Evolutionary conservation across 53 echinoderm and acorn worm species (phyloP).

Genomic region (Glandiceps talaboti): DNA sequence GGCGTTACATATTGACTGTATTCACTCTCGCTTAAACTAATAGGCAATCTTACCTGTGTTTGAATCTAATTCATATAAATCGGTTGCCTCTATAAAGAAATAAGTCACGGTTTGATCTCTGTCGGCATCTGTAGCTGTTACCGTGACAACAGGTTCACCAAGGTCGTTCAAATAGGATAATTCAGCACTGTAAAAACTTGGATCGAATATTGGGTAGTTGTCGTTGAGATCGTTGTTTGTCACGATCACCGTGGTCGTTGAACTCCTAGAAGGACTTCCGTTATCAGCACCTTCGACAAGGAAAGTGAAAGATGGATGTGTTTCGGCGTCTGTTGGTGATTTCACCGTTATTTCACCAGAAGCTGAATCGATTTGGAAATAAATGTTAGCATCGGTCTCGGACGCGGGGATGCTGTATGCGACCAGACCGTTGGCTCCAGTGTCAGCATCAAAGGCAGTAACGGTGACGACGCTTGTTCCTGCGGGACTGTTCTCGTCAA

Average conservation of each 20-base stretch:
- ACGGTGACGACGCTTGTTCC: constrained; percentile 64
- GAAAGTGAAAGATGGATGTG: constrained; percentile 42
- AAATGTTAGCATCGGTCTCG: constrained; percentile 14
- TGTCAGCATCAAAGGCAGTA: constrained; percentile 70
- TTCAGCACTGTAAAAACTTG: constrained; percentile 39
- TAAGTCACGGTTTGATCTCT: constrained; percentile 46
- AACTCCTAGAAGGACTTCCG: constrained; percentile 62
- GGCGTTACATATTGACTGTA: too few species aligned
- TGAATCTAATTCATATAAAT: constrained; percentile 61
- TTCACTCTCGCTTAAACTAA: too few species aligned
- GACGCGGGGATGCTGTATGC: constrained; percentile 53
- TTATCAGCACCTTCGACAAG: constrained; percentile 72
- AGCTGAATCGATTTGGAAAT: constrained; percentile 45
- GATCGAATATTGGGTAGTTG: constrained; percentile 65
- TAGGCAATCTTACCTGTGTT: not conserved
- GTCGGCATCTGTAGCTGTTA: constrained; percentile 84
- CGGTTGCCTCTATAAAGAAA: constrained; percentile 59
- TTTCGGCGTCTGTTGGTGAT: constrained; percentile 59
- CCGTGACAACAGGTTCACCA: constrained; percentile 55
- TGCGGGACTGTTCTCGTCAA: constrained; percentile 85
- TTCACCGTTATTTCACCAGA: constrained; percentile 53
- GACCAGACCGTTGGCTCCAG: constrained; percentile 50
- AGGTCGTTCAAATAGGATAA: constrained; percentile 51
- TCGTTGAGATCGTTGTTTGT: constrained; percentile 80
- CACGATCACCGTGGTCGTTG: constrained; percentile 48